Percentiles rank a stretch among this genome's conserved stretches.
phyloP scores from a whole-genome alignment of 2,888 invertebrate species.

The Strigamia maritima region DNA sequence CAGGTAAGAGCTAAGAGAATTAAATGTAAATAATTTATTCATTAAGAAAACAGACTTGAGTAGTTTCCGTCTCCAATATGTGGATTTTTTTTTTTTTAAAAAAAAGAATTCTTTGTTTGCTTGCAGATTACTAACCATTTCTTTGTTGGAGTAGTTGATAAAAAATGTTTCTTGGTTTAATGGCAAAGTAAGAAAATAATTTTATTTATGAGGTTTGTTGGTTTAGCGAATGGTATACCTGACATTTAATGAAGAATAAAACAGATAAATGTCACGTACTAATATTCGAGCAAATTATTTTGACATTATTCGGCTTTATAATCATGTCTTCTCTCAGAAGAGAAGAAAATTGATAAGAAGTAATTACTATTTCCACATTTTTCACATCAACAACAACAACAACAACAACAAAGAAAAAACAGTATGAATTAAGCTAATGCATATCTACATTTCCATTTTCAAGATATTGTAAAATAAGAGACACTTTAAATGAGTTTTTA shows the following conservation, averaged over 20 bases:
- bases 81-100: too few relatives aligned
- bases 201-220: background rate
- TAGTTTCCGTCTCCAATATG: too few relatives aligned
- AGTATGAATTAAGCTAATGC: too few relatives aligned
- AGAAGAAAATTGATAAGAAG: too few relatives aligned
- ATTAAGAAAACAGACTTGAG: too few relatives aligned
- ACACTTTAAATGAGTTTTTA: too few relatives aligned
- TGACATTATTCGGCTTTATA: background rate
- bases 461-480: too few relatives aligned
- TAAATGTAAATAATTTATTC: background rate
- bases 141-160: background rate
- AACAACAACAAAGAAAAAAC: too few relatives aligned
- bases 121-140: background rate
- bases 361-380: too few relatives aligned
- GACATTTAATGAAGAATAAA: background rate
- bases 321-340: too few relatives aligned
- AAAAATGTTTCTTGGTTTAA: background rate
- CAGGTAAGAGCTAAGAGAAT: conserved; percentile 27
- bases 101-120: background rate
- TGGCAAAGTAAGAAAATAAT: background rate
- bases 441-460: too few relatives aligned
- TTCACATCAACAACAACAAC: too few relatives aligned
- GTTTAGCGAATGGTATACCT: background rate
- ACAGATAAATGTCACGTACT: background rate
- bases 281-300: background rate